Percentiles rank a stretch among this genome's conserved stretches.
Evolutionary conservation across 2,888 invertebrate genomes (phyloP).

Genomic region (Drosophila peninsularis): DNA sequence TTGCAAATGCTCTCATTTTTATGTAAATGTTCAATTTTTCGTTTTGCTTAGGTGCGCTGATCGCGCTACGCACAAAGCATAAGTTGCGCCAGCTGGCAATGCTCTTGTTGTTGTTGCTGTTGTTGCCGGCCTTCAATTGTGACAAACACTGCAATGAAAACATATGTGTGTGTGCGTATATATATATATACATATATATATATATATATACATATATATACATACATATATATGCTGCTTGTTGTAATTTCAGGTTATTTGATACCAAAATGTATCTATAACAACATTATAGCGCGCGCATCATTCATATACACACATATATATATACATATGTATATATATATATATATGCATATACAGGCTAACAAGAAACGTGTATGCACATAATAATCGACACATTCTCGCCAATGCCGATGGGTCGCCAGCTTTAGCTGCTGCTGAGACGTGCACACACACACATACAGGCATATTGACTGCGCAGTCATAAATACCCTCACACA

Average conservation of each 20-base stretch:
- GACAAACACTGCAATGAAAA: slow-evolving; percentile 62
- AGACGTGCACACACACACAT: slow-evolving; percentile 38
- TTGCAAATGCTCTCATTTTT: not conserved
- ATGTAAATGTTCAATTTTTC: not conserved
- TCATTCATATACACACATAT: slow-evolving; percentile 58
- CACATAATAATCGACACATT: slow-evolving; percentile 78
- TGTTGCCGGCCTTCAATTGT: slow-evolving; percentile 69
- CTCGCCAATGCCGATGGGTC: slow-evolving; percentile 62
- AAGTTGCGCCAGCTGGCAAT: slow-evolving; percentile 68
- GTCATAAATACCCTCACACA: slow-evolving; percentile 61
- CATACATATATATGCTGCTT: slow-evolving; percentile 67
- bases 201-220: slow-evolving; percentile 42
- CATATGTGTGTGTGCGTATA: slow-evolving; percentile 32
- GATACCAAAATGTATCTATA: slow-evolving; percentile 79
- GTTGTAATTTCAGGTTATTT: slow-evolving; percentile 80
- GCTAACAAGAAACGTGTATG: slow-evolving; percentile 64
- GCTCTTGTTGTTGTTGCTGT: slow-evolving; percentile 44
- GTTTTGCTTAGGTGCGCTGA: slow-evolving; percentile 24
- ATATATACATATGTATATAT: slow-evolving; percentile 33
- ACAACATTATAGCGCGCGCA: slow-evolving; percentile 76
- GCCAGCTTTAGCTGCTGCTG: slow-evolving; percentile 49
- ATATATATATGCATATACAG: slow-evolving; percentile 28
- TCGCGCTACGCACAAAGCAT: slow-evolving; percentile 34
- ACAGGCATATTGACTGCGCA: slow-evolving; percentile 69
- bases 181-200: slow-evolving; percentile 42